Base-by-base conservation (phyloP, 2,113 vertebrate species). In the Steatornis caripensis region DNA sequence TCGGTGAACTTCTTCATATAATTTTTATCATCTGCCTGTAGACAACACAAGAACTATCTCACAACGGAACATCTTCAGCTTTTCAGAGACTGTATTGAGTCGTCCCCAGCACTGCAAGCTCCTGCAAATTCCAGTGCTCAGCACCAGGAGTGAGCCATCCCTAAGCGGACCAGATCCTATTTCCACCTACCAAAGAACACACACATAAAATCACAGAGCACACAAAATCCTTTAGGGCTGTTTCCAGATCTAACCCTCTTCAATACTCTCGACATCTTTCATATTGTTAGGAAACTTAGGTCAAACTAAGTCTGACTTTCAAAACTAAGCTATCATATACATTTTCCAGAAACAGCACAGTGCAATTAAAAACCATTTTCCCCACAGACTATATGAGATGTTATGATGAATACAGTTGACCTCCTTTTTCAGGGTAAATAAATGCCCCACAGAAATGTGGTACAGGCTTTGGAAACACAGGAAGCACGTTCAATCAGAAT, bases 221-320 rank as follows among this genome's bases (percentile, higher is more conserved):
- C 66, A 69, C 3, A 20, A 96, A 93, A 92, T 54, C 66, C 37
- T 43, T 45, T 9, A 70, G 69, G 87, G 83, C 12, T 71, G 1
- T 30, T 95, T 64, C 80, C 77, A 97, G 80, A 64, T 76, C 65
- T 74, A 87, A 84, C 87, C 64, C 66, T 66, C 93, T 84, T 86
- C 70, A 74, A 30, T 61, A 87, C 90, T 93, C 90, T 72, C 88
- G 60, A 87, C 39, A 55, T 17, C 76, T 61, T 84, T 51, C 49
- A 61, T 43, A 86, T 48, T 64, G 86, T 65, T 83, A 96, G 91
- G 95, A 97, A 94, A 96, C 71, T 89, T 58, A 29, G 37, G 57
- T 62, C 84, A 97, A 93, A 96, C 62, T 61, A 95, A 97, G 86
- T 93, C 77, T 85, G 68, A 86, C 39, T 93, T 94, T 89, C 85